Base-by-base conservation (phyloP, 64 coral and sea anemone genomes). In the Montipora capricornis region DNA sequence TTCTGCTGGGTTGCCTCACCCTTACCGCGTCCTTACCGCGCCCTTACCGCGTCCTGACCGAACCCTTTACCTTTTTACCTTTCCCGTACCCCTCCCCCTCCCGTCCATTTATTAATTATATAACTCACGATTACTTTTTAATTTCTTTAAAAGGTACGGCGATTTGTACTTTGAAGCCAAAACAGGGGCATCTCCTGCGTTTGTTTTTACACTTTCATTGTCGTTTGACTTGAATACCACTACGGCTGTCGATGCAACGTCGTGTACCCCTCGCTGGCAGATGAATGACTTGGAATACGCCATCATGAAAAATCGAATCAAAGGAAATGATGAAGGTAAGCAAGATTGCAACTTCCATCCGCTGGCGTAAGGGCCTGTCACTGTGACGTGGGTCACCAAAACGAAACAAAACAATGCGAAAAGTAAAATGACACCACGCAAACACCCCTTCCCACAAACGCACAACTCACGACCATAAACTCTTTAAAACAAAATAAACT, bases 391-490 rank as follows among this genome's bases (percentile, higher is more conserved):
- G 71, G 71, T 74, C 71, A 44, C 71, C 71, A 74, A 64, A 64
- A 64, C 14, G 14, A 74, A 26, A 74, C 71, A 29, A 69, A 69
- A 69, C 67, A 69, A 69, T 69, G n/a, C 14, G 26, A 5, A 74
- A 74, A 26, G 4, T 26, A 74, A 74, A 74, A 20, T 24, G 44
- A 74, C 26, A 44, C 71, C 26, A 74, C 22, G 24, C 71, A 74
- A 74, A 74, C 71, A 74, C 71, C 26, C n/a, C 71, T 74, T 74
- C 71, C 71, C 71, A 29, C 71, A 74, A 74, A 74, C 24, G 71
- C 26, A 74, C 71, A 74, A 74, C 71, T 26, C 71, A 74, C 71
- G 71, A 74, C 71, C 71, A 74, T 74, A 44, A 74, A 74, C n/a
- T 74, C 16, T 74, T 44, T 74, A 74, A 74, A 74, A 74, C 26